A percentile compares a stretch with the other conserved stretches of the same genome.
Conservation (phyloP, 2,797 vertebrate species). For the Columba guinea region DNA sequence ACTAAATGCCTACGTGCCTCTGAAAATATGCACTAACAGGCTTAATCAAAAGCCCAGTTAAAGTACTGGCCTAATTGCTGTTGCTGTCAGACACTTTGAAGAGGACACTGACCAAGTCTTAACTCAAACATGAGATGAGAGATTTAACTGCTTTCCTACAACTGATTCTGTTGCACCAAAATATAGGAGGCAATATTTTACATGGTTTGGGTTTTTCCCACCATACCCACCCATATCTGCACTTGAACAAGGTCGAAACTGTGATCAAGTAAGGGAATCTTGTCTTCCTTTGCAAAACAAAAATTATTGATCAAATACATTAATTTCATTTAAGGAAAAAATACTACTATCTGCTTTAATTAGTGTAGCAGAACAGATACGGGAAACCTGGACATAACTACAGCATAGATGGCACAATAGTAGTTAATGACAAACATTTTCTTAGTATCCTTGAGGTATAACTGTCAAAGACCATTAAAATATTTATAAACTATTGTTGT, state of each 20-base stretch:
- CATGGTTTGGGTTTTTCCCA: background rate
- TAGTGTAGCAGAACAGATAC: background rate
- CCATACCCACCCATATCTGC: background rate
- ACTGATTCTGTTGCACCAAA: background rate
- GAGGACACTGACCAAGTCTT: background rate
- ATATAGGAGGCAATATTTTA: background rate
- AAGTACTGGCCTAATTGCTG: background rate
- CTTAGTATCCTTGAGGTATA: background rate
- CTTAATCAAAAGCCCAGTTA: background rate
- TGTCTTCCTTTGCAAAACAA: background rate
- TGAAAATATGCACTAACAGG: background rate
- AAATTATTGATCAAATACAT: background rate
- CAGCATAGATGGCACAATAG: background rate
- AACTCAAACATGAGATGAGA: background rate
- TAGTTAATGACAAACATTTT: background rate
- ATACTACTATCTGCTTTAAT: background rate
- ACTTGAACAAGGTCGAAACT: background rate
- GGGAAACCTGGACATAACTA: background rate
- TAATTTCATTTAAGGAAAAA: background rate
- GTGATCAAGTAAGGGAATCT: fast-evolving
- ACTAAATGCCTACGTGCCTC: background rate
- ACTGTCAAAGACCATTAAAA: background rate
- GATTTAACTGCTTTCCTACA: background rate
- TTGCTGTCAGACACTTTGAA: background rate
- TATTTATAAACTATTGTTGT: background rate